Percentiles rank a stretch among this genome's conserved stretches.
Evolutionary conservation across 1,140 invertebrate species (phyloP).

Genomic region (Mylabris phalerata): DNA sequence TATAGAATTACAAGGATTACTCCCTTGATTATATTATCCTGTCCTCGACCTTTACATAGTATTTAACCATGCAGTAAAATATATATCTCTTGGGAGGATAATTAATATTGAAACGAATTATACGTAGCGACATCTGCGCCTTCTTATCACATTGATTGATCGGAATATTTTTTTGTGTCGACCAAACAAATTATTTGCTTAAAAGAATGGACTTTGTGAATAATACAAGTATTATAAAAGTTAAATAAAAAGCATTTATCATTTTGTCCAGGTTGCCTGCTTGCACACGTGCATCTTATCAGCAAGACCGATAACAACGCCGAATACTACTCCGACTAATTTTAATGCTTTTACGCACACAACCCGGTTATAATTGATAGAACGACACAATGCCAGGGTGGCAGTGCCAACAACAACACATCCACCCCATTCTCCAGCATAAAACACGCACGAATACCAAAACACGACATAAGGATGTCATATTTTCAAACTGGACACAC

Average conservation of each 20-base stretch:
- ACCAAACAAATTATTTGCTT: no score
- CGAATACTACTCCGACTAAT: conserved; percentile 33
- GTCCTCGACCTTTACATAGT: conserved; percentile 28
- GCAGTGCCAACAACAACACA: conserved; percentile 5
- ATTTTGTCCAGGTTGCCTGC: conserved; percentile 4
- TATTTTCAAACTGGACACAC: conserved; percentile 15
- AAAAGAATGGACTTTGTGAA: no score
- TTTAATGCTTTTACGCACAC: conserved; percentile 36
- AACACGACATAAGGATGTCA: conserved; percentile 22
- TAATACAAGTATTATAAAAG: no score
- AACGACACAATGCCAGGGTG: conserved; percentile 9
- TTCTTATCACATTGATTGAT: no score
- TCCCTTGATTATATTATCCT: conserved; percentile 33
- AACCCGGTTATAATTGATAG: conserved; percentile 31
- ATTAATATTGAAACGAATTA: conserved; percentile 8
- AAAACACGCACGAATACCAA: conserved; percentile 21
- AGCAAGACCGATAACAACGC: conserved; percentile 22
- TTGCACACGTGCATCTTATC: conserved; percentile 33
- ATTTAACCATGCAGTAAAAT: conserved; percentile 31
- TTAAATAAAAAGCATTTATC: no score
- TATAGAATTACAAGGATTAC: conserved; percentile 37
- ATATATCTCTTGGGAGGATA: conserved; percentile 22
- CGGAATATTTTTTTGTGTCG: no score
- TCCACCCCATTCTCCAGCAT: background rate
- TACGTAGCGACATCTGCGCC: no score